phyloP scores from a whole-genome alignment of 2,888 invertebrate species.

The Cryptocheilus praepositus region DNA sequence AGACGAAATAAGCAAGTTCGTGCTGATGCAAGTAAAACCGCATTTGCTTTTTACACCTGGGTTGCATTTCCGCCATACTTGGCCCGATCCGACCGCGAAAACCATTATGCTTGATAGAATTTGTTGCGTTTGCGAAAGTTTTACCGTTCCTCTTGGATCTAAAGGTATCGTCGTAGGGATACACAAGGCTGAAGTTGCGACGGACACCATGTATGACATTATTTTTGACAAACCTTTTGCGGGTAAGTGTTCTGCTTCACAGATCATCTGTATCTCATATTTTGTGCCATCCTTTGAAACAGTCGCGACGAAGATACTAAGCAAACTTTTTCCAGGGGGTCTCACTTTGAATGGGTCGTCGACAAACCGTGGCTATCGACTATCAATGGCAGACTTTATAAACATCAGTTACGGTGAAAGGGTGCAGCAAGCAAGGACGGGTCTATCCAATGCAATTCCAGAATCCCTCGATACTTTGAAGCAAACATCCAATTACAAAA shows the following conservation, averaged over 20 bases:
- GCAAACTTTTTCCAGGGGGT: constrained; percentile 76
- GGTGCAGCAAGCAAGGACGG: constrained; percentile 50
- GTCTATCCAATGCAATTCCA: constrained; percentile 5
- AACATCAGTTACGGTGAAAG: constrained; percentile 79
- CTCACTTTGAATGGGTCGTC: constrained; percentile 75
- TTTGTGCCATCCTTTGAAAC: too few species aligned
- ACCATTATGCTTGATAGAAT: constrained; percentile 89
- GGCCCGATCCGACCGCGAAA: constrained; percentile 82
- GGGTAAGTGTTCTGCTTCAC: constrained; percentile 33
- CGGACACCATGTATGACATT: constrained; percentile 83
- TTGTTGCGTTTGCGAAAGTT: constrained; percentile 84
- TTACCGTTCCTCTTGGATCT: constrained; percentile 87
- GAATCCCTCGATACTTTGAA: constrained; percentile 27
- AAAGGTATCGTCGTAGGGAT: constrained; percentile 91
- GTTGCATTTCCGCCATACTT: constrained; percentile 76
- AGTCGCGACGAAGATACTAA: too few species aligned
- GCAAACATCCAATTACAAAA: constrained; percentile 27
- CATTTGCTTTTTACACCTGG: constrained; percentile 82
- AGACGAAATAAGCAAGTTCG: constrained; percentile 74
- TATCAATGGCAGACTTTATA: constrained; percentile 77
- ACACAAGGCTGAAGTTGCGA: constrained; percentile 76
- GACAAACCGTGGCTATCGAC: constrained; percentile 76
- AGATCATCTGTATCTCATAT: neutral
- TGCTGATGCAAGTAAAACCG: constrained; percentile 87
- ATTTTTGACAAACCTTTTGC: constrained; percentile 87